Base-by-base conservation (phyloP, 2,797 vertebrate species). In the Lagorchestes hirsutus region DNA sequence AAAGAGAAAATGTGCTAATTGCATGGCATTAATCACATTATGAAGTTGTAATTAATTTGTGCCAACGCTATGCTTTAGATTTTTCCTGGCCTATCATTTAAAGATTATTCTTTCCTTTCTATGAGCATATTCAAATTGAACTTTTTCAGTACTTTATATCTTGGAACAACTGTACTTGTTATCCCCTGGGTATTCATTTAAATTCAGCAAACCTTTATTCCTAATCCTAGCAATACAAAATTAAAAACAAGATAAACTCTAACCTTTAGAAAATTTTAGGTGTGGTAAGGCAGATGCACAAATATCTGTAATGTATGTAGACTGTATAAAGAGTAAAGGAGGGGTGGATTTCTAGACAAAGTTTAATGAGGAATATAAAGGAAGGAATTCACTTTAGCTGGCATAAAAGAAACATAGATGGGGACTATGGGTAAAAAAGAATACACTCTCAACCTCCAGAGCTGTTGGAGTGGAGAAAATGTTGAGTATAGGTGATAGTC, bases 21-120 rank as follows among this genome's bases (percentile, higher is more conserved):
- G 54, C n/a, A 54, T 96, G 24, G 13, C 54, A 74, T 55, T 93
- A 94, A 0, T 62, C 27, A 93, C 90, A 96, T 91, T 91, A 92
- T 57, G n/a, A 58, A 91, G 0, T 31, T 58, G 2, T 34, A 91
- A 29, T 94, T 93, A 67, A 57, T 29, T 91, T 92, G 59, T 96
- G 54, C 46, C 12, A 92, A 14, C 2, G 56, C 13, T 54, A 55
- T 24, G 4, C 24, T 91, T 93, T 94, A 31, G 5, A 57, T 92
- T 91, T 95, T 5, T 9, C 4, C 3, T 31, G n/a, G 40, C 40
- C 74, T 82, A 46, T 82, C 40, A 82, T 95, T 2, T 56, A 3
- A 14, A 57, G 46, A 29, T 56, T 3, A 0, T 57, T 59, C 9
- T 4, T 40, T 3, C 10, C 22, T 54, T 94, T 55, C 54, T 40